These are phyloP conservation scores for Tholera decimalis DNA, from an alignment of 2,888 invertebrate genomes.

Conservation along the genomic window DNA sequence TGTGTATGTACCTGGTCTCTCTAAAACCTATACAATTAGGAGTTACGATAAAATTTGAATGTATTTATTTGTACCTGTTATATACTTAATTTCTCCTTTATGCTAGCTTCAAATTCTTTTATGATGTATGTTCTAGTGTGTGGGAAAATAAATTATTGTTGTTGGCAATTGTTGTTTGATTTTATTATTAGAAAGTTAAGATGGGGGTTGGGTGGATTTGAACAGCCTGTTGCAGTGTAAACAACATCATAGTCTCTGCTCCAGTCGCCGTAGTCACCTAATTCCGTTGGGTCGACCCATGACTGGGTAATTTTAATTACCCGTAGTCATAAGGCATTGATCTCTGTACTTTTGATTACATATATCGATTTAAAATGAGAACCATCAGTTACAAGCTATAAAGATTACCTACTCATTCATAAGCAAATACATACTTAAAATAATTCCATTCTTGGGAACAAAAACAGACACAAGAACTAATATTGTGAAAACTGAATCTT, in stretches of 20 bases:
- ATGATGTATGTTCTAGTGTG: slow-evolving; percentile 81
- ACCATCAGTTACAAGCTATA: too few species aligned
- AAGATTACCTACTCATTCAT: too few species aligned
- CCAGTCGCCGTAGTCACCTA: not conserved
- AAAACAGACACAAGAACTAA: too few species aligned
- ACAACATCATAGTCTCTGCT: not conserved
- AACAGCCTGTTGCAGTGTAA: not conserved
- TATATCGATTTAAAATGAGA: too few species aligned
- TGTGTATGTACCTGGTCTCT: slow-evolving; percentile 61
- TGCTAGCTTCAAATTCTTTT: slow-evolving; percentile 85
- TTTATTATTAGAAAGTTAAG: slow-evolving; percentile 2
- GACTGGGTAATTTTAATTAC: too few species aligned
- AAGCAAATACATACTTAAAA: too few species aligned
- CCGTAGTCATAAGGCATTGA: too few species aligned
- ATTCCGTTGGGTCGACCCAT: not conserved
- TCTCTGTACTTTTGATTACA: too few species aligned
- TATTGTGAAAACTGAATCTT: too few species aligned
- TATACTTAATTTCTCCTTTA: slow-evolving; percentile 58
- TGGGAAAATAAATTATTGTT: slow-evolving; percentile 90
- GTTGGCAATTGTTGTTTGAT: slow-evolving; percentile 78
- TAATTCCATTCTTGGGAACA: too few species aligned
- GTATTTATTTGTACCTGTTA: slow-evolving; percentile 61
- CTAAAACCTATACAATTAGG: slow-evolving; percentile 49
- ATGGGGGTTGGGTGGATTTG: not conserved
- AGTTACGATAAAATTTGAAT: slow-evolving; percentile 44